A percentile compares a stretch with the other conserved stretches of the same genome.
These are phyloP conservation scores for Mimumesa dahlbomi DNA, from an alignment of 2,888 invertebrate species.

Conservation along the genomic window DNA sequence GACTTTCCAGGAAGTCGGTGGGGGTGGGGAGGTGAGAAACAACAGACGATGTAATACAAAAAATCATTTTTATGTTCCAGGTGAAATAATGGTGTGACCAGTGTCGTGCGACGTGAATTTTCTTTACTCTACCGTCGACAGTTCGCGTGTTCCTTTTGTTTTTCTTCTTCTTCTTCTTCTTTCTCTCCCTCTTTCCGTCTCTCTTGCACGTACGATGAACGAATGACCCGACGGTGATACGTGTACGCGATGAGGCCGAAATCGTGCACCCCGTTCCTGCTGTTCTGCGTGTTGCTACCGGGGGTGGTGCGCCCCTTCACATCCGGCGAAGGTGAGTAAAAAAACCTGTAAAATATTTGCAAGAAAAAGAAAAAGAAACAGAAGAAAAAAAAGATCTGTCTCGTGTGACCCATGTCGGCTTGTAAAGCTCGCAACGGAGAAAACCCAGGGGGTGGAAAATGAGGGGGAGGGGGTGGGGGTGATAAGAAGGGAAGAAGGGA, in stretches of 20 bases:
- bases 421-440: conserved; percentile 9
- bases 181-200: too few relatives aligned
- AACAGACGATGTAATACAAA: too few relatives aligned
- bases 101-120: too few relatives aligned
- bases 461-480: neutral
- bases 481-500: conserved; percentile 5
- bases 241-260: conserved; percentile 77
- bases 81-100: too few relatives aligned
- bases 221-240: conserved; percentile 71
- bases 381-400: too few relatives aligned
- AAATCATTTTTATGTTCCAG: too few relatives aligned
- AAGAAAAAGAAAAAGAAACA: too few relatives aligned
- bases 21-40: too few relatives aligned
- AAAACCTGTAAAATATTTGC: neutral
- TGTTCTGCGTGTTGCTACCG: conserved; percentile 73
- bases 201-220: conserved; percentile 74
- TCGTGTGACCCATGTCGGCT: neutral
- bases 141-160: too few relatives aligned
- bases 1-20: too few relatives aligned
- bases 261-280: conserved; percentile 74
- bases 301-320: conserved; percentile 72
- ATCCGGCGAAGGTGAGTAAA: conserved; percentile 76
- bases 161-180: too few relatives aligned
- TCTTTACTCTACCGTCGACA: too few relatives aligned
- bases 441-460: neutral